Base-by-base conservation (phyloP, 1,140 invertebrate genomes). In the Trinorchestia longiramus region DNA sequence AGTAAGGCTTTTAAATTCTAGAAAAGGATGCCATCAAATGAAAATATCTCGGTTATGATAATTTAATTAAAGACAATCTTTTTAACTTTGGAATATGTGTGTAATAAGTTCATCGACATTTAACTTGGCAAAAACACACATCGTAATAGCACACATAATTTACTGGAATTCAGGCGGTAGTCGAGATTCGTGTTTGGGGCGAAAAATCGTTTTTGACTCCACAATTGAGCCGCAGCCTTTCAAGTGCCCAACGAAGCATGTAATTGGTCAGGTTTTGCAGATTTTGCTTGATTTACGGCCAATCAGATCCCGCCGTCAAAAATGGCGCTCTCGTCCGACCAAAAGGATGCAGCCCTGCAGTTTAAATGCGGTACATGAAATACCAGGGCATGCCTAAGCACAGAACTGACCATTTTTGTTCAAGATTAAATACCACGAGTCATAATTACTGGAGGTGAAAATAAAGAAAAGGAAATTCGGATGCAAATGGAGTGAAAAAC, bases 201-300 rank as follows among this genome's bases (percentile, higher is more conserved):
- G 28, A 77, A 77, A 77, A 77, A 36, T 77, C 11, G 28, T 11
- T 41, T 90, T 90, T 36, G 41, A 43, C 47, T 90, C 36, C 43
- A 43, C 36, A 90, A 43, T 43, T 42, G 88, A 90, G 88, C 88
- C n/a, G 11, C 88, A 90, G 88, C 88, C 88, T 42, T 90, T 90
- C 88, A 90, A 90, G 41, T 43, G 43, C 43, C 88, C n/a, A 41
- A 90, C 88, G 88, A 90, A 43, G 88, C 43, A 90, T 90, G 88
- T 42, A 90, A 90, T 90, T 90, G 88, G 88, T 90, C 88, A 19
- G 88, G 41, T 90, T 90, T 41, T 42, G 88, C 88, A 4, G 43
- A 43, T 90, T 90, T 42, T 41, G 88, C n/a, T 43, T 90, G 88
- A 90, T 90, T 90, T 42, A 41, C 88, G n/a, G 88, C 88, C 88